Conservation (phyloP, 2,888 invertebrate species). For the Cheilosia scutellata region DNA sequence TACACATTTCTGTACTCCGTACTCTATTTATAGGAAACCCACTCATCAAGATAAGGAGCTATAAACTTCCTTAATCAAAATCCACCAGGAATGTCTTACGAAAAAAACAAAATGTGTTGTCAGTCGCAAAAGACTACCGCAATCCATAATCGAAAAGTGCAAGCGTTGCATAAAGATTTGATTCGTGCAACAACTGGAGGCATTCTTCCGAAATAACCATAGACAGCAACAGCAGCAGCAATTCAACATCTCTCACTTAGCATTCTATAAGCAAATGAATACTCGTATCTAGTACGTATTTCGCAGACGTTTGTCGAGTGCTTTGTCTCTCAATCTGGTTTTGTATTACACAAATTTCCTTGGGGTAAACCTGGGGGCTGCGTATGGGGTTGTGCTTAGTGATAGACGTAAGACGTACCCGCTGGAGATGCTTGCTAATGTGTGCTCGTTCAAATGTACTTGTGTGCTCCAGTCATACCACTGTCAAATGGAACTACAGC, state of each 20-base stretch:
- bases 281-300: slow-evolving; percentile 34
- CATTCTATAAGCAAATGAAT: slow-evolving; percentile 40
- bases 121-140: slow-evolving; percentile 32
- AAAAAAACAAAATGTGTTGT: slow-evolving; percentile 13
- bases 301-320: slow-evolving; percentile 35
- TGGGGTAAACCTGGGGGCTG: slow-evolving; percentile 21
- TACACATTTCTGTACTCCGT: background rate
- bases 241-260: slow-evolving; percentile 29
- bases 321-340: slow-evolving; percentile 61
- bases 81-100: slow-evolving; percentile 21
- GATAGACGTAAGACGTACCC: slow-evolving; percentile 55
- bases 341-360: slow-evolving; percentile 31
- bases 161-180: slow-evolving; percentile 47
- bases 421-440: slow-evolving; percentile 50
- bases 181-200: slow-evolving; percentile 30
- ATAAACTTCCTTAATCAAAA: slow-evolving; percentile 22
- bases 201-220: slow-evolving; percentile 37
- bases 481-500: slow-evolving; percentile 46
- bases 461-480: slow-evolving; percentile 41
- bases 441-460: slow-evolving; percentile 44
- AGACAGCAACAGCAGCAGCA: slow-evolving; percentile 7
- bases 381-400: slow-evolving; percentile 46
- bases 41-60: slow-evolving; percentile 44
- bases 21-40: slow-evolving; percentile 35
- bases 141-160: slow-evolving; percentile 34